Conservation (phyloP, 2,113 vertebrate genomes). For the Microtus pennsylvanicus region DNA sequence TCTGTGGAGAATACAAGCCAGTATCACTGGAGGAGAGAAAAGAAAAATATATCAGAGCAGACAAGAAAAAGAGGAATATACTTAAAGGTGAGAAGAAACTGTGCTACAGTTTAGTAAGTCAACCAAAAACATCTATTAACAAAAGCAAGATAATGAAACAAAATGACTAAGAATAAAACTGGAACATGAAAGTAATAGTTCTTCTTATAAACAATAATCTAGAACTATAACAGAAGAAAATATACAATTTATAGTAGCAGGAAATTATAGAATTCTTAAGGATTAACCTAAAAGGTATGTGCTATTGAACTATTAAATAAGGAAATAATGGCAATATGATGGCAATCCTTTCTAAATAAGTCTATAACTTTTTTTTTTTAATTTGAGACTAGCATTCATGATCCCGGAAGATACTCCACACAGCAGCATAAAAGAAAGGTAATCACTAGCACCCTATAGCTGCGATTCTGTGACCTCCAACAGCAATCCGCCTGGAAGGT, state of each 20-base stretch:
- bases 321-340: not conserved
- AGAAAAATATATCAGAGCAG: slow-evolving; percentile 6
- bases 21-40: slow-evolving; percentile 24
- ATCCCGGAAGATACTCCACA: not conserved
- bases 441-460: not conserved
- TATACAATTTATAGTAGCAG: not conserved
- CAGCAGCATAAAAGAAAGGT: not conserved
- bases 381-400: not conserved
- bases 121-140: not conserved
- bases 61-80: slow-evolving; percentile 30
- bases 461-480: not conserved
- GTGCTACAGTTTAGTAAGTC: slow-evolving; percentile 25
- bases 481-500: not conserved
- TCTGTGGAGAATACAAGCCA: not conserved
- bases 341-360: slow-evolving; percentile 20
- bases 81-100: not conserved
- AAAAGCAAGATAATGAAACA: slow-evolving; percentile 25
- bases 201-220: not conserved
- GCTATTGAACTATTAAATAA: slow-evolving; percentile 30
- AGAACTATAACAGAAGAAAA: not conserved
- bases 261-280: not conserved
- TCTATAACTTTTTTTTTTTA: not conserved
- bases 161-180: not conserved
- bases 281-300: not conserved
- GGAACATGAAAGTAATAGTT: not conserved